Percentiles rank a stretch among this genome's conserved stretches.
phyloP scores from a whole-genome alignment of 2,888 invertebrate genomes.

The Diploptera punctata region DNA sequence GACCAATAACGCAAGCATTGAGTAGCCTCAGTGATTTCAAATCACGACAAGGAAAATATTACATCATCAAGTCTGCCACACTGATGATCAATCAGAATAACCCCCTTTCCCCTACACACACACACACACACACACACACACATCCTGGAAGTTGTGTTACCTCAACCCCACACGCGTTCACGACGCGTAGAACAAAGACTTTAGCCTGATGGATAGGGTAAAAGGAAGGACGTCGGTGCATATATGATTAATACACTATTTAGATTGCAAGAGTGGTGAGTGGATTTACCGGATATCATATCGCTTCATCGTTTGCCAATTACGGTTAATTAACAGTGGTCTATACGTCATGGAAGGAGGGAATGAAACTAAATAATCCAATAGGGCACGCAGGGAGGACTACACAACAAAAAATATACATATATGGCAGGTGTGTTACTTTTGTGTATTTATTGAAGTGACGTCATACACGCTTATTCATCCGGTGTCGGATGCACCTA shows the following conservation, averaged over 20 bases:
- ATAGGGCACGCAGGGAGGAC: background rate
- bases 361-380: conserved; percentile 9
- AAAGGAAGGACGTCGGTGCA: background rate
- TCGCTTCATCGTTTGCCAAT: conserved; percentile 8
- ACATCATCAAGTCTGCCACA: background rate
- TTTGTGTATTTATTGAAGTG: background rate
- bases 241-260: background rate
- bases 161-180: background rate
- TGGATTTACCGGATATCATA: background rate
- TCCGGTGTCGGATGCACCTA: background rate
- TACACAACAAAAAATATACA: too few species aligned
- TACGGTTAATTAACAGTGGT: conserved; percentile 10
- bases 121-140: too few species aligned
- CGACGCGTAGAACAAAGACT: background rate
- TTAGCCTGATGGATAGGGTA: background rate
- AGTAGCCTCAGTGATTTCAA: too few species aligned
- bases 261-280: conserved; percentile 1
- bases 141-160: background rate
- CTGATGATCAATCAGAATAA: background rate
- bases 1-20: too few species aligned
- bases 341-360: background rate
- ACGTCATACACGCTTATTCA: background rate
- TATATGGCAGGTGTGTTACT: too few species aligned
- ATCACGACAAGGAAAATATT: too few species aligned
- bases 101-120: background rate